These are phyloP conservation scores for Asbolus verrucosus DNA, from an alignment of 1,140 invertebrate genomes.

Conservation along the genomic window DNA sequence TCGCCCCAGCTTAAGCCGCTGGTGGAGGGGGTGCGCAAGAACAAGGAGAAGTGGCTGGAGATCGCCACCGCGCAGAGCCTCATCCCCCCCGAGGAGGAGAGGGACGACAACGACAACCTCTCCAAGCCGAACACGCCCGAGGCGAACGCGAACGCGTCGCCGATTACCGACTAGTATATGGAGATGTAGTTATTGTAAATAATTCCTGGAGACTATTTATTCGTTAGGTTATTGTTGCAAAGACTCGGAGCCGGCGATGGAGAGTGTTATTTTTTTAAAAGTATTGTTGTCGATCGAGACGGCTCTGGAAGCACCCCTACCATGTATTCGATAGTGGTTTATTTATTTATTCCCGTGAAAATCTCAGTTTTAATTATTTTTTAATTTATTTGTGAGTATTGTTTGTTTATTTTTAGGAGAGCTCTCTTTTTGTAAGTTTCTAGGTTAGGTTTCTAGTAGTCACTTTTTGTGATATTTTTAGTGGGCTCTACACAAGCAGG, in stretches of 20 bases:
- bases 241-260: constrained; percentile 15
- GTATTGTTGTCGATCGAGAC: too few relatives aligned
- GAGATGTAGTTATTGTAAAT: constrained; percentile 46
- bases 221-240: constrained; percentile 8
- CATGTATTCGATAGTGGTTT: constrained; percentile 47
- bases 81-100: constrained; percentile 52
- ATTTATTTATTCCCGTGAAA: constrained; percentile 53
- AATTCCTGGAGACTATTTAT: constrained; percentile 40
- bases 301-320: constrained; percentile 29
- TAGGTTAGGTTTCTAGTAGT: constrained; percentile 14
- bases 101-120: constrained; percentile 62
- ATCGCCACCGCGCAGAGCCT: constrained; percentile 68
- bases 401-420: constrained; percentile 40
- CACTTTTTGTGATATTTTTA: constrained; percentile 58
- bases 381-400: constrained; percentile 48
- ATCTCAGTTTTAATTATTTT: constrained; percentile 48
- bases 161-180: constrained; percentile 41
- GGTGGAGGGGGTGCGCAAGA: constrained; percentile 85
- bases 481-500: constrained; percentile 31
- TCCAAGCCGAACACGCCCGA: constrained; percentile 58
- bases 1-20: constrained; percentile 83
- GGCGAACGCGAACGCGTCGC: constrained; percentile 46
- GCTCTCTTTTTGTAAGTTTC: constrained; percentile 43
- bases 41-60: constrained; percentile 86
- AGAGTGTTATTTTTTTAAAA: constrained; percentile 47